Base-by-base conservation (phyloP, 2,113 vertebrate genomes). In the Paratilapia polleni region DNA sequence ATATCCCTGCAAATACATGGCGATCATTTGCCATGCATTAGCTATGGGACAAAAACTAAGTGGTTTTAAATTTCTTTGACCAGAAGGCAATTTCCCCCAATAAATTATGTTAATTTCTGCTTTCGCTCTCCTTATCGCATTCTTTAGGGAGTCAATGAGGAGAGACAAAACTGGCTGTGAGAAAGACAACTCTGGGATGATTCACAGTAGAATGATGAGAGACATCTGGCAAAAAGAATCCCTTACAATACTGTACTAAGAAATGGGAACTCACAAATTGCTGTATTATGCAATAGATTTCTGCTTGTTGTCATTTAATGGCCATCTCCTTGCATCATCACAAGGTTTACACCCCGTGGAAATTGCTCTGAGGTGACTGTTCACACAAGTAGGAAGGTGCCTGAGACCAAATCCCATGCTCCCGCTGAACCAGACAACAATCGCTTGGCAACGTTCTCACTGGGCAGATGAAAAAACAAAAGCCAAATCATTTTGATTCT, bases 71-170 rank as follows among this genome's bases (percentile, higher is more conserved):
- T 88, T 91, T 38, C 74, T 93, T 88, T 93, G 88, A 94, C 92
- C 90, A 87, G 89, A 87, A 95, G 94, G 92, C 89, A 90, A 93
- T 91, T 92, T 87, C 80, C 77, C 83, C 83, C 88, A 93, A 96
- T 94, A 94, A 94, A 94, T 94, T 90, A 94, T 93, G 91, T 75
- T 94, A 94, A 95, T 94, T 90, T 82, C 52, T 36, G 81, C 78
- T 87, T 91, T 89, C 38, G 62, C 84, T 85, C 78, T 86, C 73
- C 84, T 92, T 90, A 88, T 92, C 80, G 61, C 77, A 85, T 92
- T 89, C 82, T 92, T 89, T 87, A 84, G 58, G 82, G 89, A 94
- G 82, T 91, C 89, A 88, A 89, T 85, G 87, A 88, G 85, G 84
- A 88, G 75, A 87, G 64, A 87, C 74, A 90, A 92, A 90, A 91